Base-by-base conservation (phyloP, 2,888 invertebrate genomes). In the Agonopterix alstromeriana region DNA sequence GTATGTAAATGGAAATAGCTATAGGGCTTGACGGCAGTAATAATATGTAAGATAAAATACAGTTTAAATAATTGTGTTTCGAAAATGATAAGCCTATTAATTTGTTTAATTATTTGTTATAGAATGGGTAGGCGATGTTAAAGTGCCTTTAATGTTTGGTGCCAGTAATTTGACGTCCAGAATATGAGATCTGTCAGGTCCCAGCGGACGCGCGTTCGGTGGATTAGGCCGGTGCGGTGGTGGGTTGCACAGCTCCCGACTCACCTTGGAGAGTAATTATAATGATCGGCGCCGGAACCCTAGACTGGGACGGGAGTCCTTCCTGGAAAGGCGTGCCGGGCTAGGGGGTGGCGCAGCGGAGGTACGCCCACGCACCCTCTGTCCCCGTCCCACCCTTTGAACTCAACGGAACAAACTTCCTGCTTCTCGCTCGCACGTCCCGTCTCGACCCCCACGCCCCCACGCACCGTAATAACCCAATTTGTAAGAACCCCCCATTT, bases 241-340 rank as follows among this genome's bases (percentile, higher is more conserved):
- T 77, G 73, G 65, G 74, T 71, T 76, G 74, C 74, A 79, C 60
- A 64, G 76, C 80, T 76, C 81, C 77, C 80, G 71, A 65, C 82
- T 82, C 82, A 83, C 87, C 82, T 86, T 84, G 84, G 84, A 88
- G 87, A 87, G 86, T 88, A 87, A 87, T 88, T 88, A 88, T 86
- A 87, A 85, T 85, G 84, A 85, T 85, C 84, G 83, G 84, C 79
- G 86, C 84, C 85, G 82, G 81, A 81, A 77, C 80, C 78, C 78
- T 66, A 76, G 80, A 75, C 83, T 78, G 83, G 81, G 77, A 74
- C 79, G 83, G 82, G 79, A 78, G 69, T 75, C 78, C 77, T 84
- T 83, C 82, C 84, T 83, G 84, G 80, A 82, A 79, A 80, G 86
- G 86, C 85, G 85, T 84, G 83, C 80, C 82, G 74, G 73, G 73